Evolutionary conservation across 2,797 vertebrate species (phyloP), one percentile per base, ranked within the genome.

Genomic region (Sebastes iracundus): DNA sequence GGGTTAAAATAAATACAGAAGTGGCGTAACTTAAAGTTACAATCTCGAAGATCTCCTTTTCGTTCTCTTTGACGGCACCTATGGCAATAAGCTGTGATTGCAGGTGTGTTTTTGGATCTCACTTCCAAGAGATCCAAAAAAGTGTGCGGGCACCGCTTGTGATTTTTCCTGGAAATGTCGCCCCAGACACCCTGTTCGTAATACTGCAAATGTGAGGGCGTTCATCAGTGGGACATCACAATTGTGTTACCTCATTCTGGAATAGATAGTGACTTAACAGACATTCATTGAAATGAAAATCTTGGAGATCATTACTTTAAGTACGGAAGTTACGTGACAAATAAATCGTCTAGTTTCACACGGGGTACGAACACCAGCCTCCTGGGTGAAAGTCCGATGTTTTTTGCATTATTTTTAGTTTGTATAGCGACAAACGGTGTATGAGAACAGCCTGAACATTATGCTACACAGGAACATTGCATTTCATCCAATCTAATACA

Each of bases 291-390:
- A 52, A 52, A 52, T 52, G 18, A 52, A 49, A n/a, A 52, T 52
- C 46, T 52, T 20, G 5, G 35, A 38, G 35, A 38, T 38, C 0
- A 38, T 38, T 38, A 38, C 32, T 10, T 3, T 2, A 33, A 33
- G 2, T 33, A 49, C 18, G 3, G 0, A 49, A 49, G 42, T 49
- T 49, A 20, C 16, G 7, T 49, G 16, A 20, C 16, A 49, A 49
- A 7, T 49, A 4, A 49, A 52, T 52, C 3, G 8, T 52, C 46
- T 52, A n/a, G 18, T 52, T 49, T 49, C 18, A 49, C 46, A 46
- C 0, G 7, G 42, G 42, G 0, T 46, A 0, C 16, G 16, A 46
- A 46, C 0, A 0, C 6, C 42, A 0, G 16, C 16, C 42, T 46
- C 3, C 16, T 46, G 42, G 16, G 16, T 46, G 42, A 20, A 46